Percentiles rank a stretch among this genome's conserved stretches.
These are phyloP conservation scores for Agelaius phoeniceus DNA, from an alignment of 2,113 vertebrate species.

Conservation along the genomic window DNA sequence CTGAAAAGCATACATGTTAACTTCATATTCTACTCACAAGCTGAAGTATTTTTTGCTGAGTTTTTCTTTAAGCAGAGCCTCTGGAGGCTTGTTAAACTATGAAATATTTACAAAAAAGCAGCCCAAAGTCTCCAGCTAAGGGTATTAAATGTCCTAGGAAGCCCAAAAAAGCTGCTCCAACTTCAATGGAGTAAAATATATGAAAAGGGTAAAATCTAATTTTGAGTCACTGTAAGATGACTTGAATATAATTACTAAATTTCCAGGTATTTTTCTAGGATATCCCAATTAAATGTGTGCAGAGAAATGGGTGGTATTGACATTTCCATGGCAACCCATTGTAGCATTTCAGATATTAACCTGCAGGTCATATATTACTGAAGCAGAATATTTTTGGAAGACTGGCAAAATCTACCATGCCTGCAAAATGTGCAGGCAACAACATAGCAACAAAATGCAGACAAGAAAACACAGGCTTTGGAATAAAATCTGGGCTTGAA, in stretches of 20 bases:
- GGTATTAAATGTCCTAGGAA: background rate
- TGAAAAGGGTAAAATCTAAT: background rate
- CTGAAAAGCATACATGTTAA: background rate
- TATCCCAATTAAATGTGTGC: constrained; percentile 11
- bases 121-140: background rate
- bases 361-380: constrained; percentile 39
- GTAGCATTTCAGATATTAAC: constrained; percentile 39
- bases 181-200: background rate
- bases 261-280: constrained; percentile 47
- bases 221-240: background rate
- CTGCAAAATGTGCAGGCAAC: background rate
- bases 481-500: background rate
- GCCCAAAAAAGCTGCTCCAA: background rate
- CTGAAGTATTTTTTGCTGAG: constrained; percentile 17
- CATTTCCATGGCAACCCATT: constrained; percentile 65
- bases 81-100: constrained; percentile 44
- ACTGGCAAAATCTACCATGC: constrained; percentile 4
- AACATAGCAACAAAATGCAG: background rate
- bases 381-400: constrained; percentile 30
- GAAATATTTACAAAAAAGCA: constrained; percentile 12
- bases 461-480: background rate
- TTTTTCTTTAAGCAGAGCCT: constrained; percentile 16
- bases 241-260: constrained; percentile 21
- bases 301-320: constrained; percentile 36
- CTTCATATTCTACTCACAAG: background rate